phyloP scores from a whole-genome alignment of 2,888 invertebrate species.

The Phymatocera aterrima region DNA sequence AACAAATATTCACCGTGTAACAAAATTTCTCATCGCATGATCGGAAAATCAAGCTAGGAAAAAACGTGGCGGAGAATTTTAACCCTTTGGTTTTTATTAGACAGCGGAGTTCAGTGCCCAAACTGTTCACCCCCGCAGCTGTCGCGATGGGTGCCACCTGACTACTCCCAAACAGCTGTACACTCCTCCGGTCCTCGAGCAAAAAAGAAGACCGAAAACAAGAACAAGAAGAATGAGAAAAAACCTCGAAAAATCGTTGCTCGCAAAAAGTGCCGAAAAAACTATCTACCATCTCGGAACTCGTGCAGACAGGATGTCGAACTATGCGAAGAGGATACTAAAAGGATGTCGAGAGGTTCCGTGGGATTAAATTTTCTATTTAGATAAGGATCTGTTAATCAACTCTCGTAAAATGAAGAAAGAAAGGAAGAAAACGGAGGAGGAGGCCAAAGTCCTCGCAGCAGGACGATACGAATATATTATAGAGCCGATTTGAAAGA shows the following conservation, averaged over 20 bases:
- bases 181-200: conserved; percentile 44
- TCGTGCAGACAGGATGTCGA: conserved; percentile 42
- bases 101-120: conserved; percentile 21
- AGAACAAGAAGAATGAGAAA: conserved; percentile 31
- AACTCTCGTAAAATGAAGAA: not conserved
- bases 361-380: conserved; percentile 45
- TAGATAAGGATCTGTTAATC: conserved; percentile 43
- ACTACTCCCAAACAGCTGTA: conserved; percentile 67
- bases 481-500: too few species aligned
- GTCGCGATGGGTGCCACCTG: conserved; percentile 67
- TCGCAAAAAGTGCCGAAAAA: conserved; percentile 41
- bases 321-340: conserved; percentile 10
- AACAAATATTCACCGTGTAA: not conserved
- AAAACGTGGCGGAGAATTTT: conserved; percentile 26
- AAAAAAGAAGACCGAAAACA: conserved; percentile 39
- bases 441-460: too few species aligned
- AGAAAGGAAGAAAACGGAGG: not conserved
- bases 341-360: conserved; percentile 34
- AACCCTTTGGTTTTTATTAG: conserved; percentile 61
- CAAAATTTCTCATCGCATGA: not conserved
- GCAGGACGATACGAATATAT: too few species aligned
- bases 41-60: not conserved
- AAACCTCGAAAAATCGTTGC: conserved; percentile 25
- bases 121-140: conserved; percentile 68
- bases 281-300: conserved; percentile 36